A percentile compares a stretch with the other conserved stretches of the same genome.
phyloP scores from a whole-genome alignment of 2,113 vertebrate species.

The Stigmatopora nigra region DNA sequence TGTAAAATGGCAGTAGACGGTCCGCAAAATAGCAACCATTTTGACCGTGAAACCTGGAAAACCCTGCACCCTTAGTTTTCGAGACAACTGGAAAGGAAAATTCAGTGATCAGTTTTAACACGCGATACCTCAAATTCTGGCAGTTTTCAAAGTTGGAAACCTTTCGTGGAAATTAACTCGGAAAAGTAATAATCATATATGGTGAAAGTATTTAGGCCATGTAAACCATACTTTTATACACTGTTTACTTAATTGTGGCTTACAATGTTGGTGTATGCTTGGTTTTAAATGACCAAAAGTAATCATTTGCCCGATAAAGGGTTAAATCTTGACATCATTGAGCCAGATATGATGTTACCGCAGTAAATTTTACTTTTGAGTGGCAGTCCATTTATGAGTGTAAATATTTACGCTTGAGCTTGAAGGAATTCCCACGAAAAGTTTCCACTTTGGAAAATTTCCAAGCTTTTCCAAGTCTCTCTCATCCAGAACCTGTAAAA shows the following conservation, averaged over 20 bases:
- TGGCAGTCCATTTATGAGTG: not conserved
- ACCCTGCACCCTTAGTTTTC: not conserved
- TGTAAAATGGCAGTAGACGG: not conserved
- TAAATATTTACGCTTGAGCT: not conserved
- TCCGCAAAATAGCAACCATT: not conserved
- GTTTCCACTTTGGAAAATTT: not conserved
- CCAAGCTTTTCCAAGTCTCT: not conserved
- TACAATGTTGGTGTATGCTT: too few species aligned
- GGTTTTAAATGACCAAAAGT: too few species aligned
- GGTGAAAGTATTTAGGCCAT: too few species aligned
- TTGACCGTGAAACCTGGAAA: too few species aligned
- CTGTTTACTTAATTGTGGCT: too few species aligned
- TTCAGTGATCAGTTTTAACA: not conserved
- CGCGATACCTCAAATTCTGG: not conserved
- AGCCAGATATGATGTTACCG: too few species aligned
- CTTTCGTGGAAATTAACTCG: not conserved
- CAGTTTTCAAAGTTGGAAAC: not conserved
- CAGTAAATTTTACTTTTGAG: not conserved
- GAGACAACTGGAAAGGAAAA: not conserved
- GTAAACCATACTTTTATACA: too few species aligned
- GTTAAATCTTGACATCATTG: too few species aligned
- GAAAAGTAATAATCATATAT: not conserved
- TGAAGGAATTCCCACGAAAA: not conserved
- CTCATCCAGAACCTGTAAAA: not conserved
- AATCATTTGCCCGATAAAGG: too few species aligned